A percentile compares a stretch with the other conserved stretches of the same genome.
phyloP scores from a whole-genome alignment of 2,888 invertebrate genomes.

The Agrochola lychnidis region DNA sequence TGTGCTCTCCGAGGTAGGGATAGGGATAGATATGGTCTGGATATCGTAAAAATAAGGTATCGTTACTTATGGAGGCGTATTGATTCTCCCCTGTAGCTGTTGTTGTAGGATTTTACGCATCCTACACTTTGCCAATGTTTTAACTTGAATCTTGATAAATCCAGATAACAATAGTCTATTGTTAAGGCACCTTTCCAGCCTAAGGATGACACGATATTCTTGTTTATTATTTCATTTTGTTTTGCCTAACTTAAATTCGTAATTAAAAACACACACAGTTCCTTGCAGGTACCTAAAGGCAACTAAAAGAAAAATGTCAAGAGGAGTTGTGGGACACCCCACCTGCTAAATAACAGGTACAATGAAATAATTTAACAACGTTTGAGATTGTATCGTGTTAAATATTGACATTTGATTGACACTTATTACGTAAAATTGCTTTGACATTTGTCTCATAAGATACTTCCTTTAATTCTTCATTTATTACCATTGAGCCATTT shows the following conservation, averaged over 20 bases:
- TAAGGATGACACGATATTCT: background rate
- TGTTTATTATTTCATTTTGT: background rate
- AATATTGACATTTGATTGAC: constrained; percentile 22
- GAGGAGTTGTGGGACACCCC: too few species aligned
- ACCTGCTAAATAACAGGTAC: too few species aligned
- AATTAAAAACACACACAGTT: too few species aligned
- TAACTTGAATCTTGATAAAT: background rate
- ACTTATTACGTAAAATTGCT: constrained; percentile 2
- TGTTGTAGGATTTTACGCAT: background rate
- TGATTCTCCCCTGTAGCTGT: too few species aligned
- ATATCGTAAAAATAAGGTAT: too few species aligned
- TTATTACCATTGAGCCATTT: background rate
- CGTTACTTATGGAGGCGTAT: background rate
- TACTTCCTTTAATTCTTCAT: background rate
- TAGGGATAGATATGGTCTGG: too few species aligned
- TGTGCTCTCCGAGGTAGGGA: too few species aligned
- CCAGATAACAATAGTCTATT: background rate
- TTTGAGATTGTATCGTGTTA: too few species aligned
- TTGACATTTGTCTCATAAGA: constrained; percentile 2
- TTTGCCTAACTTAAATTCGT: background rate
- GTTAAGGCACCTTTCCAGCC: background rate
- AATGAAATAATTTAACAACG: too few species aligned
- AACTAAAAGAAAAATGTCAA: too few species aligned
- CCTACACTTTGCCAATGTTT: background rate
- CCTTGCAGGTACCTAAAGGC: too few species aligned